These are phyloP conservation scores for Rachycentron canadum DNA, from an alignment of 2,797 vertebrate species.

Conservation along the genomic window DNA sequence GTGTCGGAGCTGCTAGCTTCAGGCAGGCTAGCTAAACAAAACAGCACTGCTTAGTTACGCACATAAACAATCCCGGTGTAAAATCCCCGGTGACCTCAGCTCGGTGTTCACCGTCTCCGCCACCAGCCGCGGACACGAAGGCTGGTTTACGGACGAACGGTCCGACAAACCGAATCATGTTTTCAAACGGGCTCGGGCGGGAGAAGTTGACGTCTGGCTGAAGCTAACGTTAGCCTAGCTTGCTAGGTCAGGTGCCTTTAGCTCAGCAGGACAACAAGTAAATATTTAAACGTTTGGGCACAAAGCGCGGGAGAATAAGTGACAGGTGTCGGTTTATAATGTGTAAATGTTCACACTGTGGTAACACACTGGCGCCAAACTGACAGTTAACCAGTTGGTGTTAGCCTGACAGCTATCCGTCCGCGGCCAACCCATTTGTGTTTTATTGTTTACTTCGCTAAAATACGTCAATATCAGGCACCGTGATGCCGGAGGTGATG, in stretches of 20 bases:
- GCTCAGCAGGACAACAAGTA: not conserved
- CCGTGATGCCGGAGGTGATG: rapidly evolving
- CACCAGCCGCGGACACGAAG: not conserved
- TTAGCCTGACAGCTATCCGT: constrained; percentile 61
- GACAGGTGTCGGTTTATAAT: rapidly evolving
- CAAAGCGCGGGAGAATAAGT: rapidly evolving
- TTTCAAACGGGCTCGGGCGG: constrained; percentile 80
- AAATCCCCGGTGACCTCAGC: rapidly evolving
- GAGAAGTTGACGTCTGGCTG: constrained; percentile 72
- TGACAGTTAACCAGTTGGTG: constrained; percentile 16
- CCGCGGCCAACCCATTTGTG: constrained; percentile 39
- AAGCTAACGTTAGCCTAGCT: constrained; percentile 72
- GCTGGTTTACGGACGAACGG: constrained; percentile 9
- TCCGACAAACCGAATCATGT: constrained; percentile 39
- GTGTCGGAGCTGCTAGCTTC: constrained; percentile 56
- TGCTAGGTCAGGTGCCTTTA: constrained; percentile 12
- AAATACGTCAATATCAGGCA: not conserved
- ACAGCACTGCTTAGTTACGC: constrained; percentile 32
- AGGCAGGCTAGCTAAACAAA: constrained; percentile 46
- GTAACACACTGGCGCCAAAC: constrained; percentile 42
- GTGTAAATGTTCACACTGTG: not conserved
- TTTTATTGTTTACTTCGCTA: constrained; percentile 74
- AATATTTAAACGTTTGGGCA: not conserved
- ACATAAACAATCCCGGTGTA: constrained; percentile 18
- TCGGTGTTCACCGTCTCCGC: rapidly evolving